Conservation (phyloP, 2,888 invertebrate genomes). For the Ceramica pisi region DNA sequence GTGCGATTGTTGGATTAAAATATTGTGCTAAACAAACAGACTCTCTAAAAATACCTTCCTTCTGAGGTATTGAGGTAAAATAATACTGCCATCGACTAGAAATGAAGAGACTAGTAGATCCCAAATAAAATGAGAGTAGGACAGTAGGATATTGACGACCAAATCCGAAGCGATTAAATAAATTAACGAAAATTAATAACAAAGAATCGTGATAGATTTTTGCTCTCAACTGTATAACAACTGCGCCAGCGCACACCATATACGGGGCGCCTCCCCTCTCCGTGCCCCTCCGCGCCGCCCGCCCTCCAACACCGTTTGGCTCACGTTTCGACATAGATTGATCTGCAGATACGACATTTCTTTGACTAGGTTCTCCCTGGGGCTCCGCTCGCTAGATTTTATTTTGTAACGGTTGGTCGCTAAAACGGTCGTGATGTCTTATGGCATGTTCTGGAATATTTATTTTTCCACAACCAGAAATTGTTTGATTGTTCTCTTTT, state of each 20-base stretch:
- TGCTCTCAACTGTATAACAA: constrained; percentile 69
- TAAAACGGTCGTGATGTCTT: no score
- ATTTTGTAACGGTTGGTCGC: no score
- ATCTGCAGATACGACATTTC: constrained; percentile 44
- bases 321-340: constrained; percentile 85
- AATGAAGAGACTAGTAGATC: not conserved
- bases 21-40: no score
- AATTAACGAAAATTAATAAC: not conserved
- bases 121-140: not conserved
- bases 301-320: constrained; percentile 80
- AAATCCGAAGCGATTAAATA: not conserved
- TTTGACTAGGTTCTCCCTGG: not conserved
- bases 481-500: no score
- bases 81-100: no score
- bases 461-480: no score
- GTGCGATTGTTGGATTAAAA: no score
- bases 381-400: no score
- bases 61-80: no score
- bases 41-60: no score
- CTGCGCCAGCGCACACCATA: constrained; percentile 84
- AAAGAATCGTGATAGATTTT: constrained; percentile 49
- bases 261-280: constrained; percentile 79
- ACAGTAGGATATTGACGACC: not conserved
- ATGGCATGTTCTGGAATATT: no score
- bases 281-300: constrained; percentile 76